Evolutionary conservation across 1,140 invertebrate species (phyloP).

Genomic region (Listronotus oregonensis): DNA sequence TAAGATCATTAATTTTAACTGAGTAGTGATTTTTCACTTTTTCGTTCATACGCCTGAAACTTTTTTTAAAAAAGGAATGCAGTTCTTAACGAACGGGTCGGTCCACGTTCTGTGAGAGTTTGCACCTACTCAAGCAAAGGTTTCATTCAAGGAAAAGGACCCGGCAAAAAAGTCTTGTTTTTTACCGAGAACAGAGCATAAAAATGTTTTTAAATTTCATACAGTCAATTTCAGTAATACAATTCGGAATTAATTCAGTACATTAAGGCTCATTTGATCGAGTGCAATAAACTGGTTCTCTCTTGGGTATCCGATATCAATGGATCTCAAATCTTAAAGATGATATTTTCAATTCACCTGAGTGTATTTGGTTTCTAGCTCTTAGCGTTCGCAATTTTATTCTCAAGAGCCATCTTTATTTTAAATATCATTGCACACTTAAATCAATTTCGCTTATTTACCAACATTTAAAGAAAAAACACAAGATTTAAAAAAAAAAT

Average conservation of each 20-base stretch:
- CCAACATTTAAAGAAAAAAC: too few species aligned
- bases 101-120: conserved; percentile 32
- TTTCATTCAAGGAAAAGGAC: conserved; percentile 32
- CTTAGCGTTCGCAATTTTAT: neutral
- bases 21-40: conserved; percentile 26
- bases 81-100: conserved; percentile 16
- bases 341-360: conserved; percentile 40
- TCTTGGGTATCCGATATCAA: conserved; percentile 37
- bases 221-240: conserved; percentile 44
- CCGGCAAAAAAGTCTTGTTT: conserved; percentile 23
- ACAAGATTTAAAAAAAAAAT: too few species aligned
- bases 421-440: too few species aligned
- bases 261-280: conserved; percentile 44
- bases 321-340: conserved; percentile 43
- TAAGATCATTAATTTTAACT: conserved; percentile 33
- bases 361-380: conserved; percentile 10
- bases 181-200: conserved; percentile 20
- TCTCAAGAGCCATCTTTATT: too few species aligned
- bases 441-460: too few species aligned
- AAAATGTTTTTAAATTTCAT: conserved; percentile 43
- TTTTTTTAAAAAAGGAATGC: conserved; percentile 24
- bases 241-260: conserved; percentile 47
- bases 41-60: conserved; percentile 27
- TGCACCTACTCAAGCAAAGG: conserved; percentile 23
- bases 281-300: conserved; percentile 39